Evolutionary conservation across 23 tunicate species (phyloP), one percentile per base, ranked within the genome.

Genomic region (Clavelina lepadiformis): DNA sequence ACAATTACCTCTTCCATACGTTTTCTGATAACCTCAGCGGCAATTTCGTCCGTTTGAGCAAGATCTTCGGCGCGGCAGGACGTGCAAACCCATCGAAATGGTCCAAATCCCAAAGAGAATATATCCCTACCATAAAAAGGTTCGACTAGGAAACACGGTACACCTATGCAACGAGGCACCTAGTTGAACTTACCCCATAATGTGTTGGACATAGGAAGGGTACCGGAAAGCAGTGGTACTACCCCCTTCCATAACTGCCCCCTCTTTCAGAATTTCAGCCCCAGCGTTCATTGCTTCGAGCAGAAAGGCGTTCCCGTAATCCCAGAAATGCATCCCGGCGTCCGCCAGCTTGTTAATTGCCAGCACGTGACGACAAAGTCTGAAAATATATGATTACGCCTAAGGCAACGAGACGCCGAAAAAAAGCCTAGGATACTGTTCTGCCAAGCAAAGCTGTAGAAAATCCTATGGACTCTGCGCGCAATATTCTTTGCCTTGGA

Each of bases 71-170:
- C 60, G 6, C 27, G 23, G 0, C 83, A 73, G 19, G 98, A 93
- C 1, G 98, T 69, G 68, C 98, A 93, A 61, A 93, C 92, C 98
- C 98, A 93, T 5, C 98, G 87, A 69, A 84, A 93, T n/a, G 98
- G 98, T 13, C 98, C 98, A 54, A 93, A 93, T 4, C 98, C 98
- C 15, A 93, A 79, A 0, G 94, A 84, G 31, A 93, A 93, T 32
- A 93, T 85, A 49, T 93, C 98, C 1, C 96, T 88, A 23, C 31
- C 44, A 2, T 70, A 5, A 23, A 41, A 41, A 8, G 49, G 49
- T 15, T 41, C 49, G 13, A 41, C 49, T 8, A 41, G 11, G 11
- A 41, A 41, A 41, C 11, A 41, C 49, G 15, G 15, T 41, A 8
- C 15, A 41, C 13, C 15, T 41, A 41, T 41, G 49, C n/a, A n/a